These are phyloP conservation scores for Tachysurus vachellii DNA, from an alignment of 2,113 vertebrate species.

Conservation along the genomic window DNA sequence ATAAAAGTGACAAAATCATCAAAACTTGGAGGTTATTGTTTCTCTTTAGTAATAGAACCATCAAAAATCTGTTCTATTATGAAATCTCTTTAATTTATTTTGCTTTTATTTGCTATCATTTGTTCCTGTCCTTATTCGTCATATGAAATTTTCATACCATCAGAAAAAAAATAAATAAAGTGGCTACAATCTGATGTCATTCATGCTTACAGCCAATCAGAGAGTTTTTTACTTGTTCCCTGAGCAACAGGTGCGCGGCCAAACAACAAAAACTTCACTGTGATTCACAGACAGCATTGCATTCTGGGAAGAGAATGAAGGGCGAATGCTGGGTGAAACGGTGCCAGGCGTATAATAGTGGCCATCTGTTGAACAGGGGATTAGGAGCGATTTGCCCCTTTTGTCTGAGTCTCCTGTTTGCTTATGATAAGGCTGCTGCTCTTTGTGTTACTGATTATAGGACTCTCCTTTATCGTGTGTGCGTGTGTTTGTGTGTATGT, in stretches of 20 bases:
- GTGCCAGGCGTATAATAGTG: slow-evolving; percentile 64
- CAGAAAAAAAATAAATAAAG: neutral
- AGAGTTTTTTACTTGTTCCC: slow-evolving; percentile 53
- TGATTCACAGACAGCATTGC: slow-evolving; percentile 56
- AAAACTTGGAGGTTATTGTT: neutral
- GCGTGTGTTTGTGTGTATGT: neutral
- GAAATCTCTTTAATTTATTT: neutral
- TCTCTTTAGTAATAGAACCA: neutral
- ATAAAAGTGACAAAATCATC: neutral
- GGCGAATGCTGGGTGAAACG: slow-evolving; percentile 56
- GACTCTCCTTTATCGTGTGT: slow-evolving; percentile 12
- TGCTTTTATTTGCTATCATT: too few species aligned
- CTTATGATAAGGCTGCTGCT: slow-evolving; percentile 67
- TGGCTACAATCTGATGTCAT: neutral
- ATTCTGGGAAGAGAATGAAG: slow-evolving; percentile 57
- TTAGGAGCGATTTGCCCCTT: slow-evolving; percentile 66
- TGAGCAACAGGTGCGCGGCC: slow-evolving; percentile 55
- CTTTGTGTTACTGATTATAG: slow-evolving; percentile 5
- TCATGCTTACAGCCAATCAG: neutral
- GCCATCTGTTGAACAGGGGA: slow-evolving; percentile 72
- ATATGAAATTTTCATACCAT: neutral
- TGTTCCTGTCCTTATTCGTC: neutral
- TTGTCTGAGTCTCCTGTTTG: slow-evolving; percentile 70
- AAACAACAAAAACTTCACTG: slow-evolving; percentile 60
- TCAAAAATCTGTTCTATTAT: neutral